These are phyloP conservation scores for Pteropus rufus DNA, from an alignment of 2,797 vertebrate genomes.

Conservation along the genomic window DNA sequence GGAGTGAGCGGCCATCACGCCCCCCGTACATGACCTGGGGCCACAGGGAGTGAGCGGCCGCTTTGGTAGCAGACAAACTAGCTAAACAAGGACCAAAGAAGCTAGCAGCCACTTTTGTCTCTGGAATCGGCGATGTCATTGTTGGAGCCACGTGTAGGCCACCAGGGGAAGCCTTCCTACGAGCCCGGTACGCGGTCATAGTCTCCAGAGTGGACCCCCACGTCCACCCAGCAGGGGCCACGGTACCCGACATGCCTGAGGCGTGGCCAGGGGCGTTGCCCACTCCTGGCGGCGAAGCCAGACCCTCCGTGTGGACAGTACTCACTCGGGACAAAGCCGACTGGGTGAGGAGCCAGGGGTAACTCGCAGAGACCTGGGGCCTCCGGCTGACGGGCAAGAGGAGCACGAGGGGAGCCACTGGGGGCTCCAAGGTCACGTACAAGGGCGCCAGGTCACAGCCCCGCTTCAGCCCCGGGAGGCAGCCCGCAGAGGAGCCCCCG, in stretches of 20 bases:
- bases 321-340: not conserved
- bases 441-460: not conserved
- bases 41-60: not conserved
- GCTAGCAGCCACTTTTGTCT: not conserved
- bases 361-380: not conserved
- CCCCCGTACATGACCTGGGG: slow-evolving; percentile 92
- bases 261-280: not conserved
- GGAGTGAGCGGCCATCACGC: no score
- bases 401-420: not conserved
- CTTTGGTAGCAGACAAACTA: no score
- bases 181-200: accelerated
- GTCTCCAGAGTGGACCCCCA: not conserved
- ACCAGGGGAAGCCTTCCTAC: accelerated
- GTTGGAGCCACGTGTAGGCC: not conserved
- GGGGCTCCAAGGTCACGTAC: not conserved
- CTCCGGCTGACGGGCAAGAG: not conserved
- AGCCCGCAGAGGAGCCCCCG: accelerated
- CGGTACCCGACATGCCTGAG: not conserved
- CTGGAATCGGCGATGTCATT: not conserved
- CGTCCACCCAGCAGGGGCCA: accelerated
- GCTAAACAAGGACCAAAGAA: not conserved
- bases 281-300: accelerated
- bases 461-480: accelerated
- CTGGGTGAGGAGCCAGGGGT: accelerated
- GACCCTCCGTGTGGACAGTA: accelerated